phyloP scores from a whole-genome alignment of 2,888 invertebrate species.

The Omphaloscelis lunosa region DNA sequence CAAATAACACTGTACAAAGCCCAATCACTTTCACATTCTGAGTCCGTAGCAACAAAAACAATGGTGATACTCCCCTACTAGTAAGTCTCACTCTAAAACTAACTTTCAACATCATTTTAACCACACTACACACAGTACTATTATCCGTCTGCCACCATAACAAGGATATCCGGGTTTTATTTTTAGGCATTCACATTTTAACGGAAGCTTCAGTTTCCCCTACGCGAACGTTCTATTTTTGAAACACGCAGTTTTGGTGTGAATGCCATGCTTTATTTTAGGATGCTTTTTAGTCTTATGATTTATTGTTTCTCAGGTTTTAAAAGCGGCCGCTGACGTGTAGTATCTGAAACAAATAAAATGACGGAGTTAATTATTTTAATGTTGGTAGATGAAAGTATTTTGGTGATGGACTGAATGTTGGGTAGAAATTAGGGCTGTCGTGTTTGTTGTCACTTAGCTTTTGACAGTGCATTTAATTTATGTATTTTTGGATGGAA shows the following conservation, averaged over 20 bases:
- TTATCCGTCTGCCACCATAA: constrained; percentile 74
- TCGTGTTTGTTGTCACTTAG: constrained; percentile 39
- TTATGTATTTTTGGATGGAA: neutral
- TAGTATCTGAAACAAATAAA: constrained; percentile 80
- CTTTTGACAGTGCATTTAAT: constrained; percentile 27
- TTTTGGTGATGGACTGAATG: constrained; percentile 29
- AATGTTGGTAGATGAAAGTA: constrained; percentile 35
- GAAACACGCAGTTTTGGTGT: constrained; percentile 68
- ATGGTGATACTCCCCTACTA: constrained; percentile 82
- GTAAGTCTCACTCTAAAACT: constrained; percentile 78
- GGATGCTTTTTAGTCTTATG: constrained; percentile 71
- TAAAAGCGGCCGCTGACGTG: constrained; percentile 65
- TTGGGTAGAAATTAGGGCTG: neutral
- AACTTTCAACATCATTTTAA: constrained; percentile 77
- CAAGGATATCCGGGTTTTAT: constrained; percentile 80
- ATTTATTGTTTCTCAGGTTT: constrained; percentile 68
- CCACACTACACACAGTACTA: constrained; percentile 61
- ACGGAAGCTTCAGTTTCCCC: constrained; percentile 81
- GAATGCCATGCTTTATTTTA: constrained; percentile 84
- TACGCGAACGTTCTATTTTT: constrained; percentile 76
- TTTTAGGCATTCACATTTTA: constrained; percentile 83
- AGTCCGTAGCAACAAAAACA: constrained; percentile 86
- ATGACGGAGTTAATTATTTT: constrained; percentile 54
- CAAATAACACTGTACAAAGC: constrained; percentile 73
- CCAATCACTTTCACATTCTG: constrained; percentile 64